These are phyloP conservation scores for Ictalurus punctatus DNA, from an alignment of 2,113 vertebrate genomes.

Conservation along the genomic window DNA sequence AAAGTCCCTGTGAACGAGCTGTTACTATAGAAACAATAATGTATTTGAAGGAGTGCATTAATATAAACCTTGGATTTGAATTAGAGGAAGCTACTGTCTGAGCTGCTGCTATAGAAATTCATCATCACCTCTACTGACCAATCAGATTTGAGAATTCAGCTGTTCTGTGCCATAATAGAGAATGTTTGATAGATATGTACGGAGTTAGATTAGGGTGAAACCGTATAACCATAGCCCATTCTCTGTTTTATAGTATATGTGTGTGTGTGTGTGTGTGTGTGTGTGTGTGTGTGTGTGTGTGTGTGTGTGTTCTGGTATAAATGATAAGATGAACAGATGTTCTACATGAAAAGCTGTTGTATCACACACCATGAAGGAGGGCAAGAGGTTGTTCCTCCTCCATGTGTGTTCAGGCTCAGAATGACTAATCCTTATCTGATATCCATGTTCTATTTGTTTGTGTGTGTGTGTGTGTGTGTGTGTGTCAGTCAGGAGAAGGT, in stretches of 20 bases:
- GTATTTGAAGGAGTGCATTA: not conserved
- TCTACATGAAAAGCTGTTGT: not conserved
- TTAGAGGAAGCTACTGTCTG: not conserved
- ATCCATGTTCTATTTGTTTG: not conserved
- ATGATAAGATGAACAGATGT: not conserved
- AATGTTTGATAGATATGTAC: not conserved
- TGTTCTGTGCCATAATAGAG: not conserved
- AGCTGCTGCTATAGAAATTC: not conserved
- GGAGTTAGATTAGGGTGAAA: not conserved
- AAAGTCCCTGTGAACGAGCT: not conserved
- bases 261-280: not conserved
- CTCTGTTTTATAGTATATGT: not conserved
- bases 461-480: not conserved
- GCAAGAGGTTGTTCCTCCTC: not conserved
- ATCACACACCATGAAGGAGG: not conserved
- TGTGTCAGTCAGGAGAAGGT: slow-evolving; percentile 47
- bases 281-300: not conserved
- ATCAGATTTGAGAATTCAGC: not conserved
- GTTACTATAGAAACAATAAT: not conserved
- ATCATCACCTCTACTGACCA: not conserved
- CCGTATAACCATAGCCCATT: not conserved
- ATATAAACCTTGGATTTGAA: not conserved
- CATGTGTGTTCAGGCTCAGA: not conserved
- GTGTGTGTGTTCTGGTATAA: not conserved
- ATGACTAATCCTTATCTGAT: not conserved